Conservation (phyloP, 2,797 vertebrate species). For the Aselliscus stoliczkanus region DNA sequence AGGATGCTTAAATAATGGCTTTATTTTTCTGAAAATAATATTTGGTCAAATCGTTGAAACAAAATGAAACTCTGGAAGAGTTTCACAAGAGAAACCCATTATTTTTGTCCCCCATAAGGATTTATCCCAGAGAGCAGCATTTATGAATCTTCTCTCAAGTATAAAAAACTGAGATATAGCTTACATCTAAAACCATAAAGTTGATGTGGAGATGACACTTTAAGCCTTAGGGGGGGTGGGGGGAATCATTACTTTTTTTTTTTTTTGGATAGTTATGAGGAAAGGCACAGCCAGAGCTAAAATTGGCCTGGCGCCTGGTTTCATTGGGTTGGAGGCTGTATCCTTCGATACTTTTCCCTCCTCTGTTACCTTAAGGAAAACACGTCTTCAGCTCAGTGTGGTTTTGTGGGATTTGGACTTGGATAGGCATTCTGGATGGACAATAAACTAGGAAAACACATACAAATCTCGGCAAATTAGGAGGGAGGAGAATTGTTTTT, state of each 20-base stretch:
- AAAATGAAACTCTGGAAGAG: constrained; percentile 41
- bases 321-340: background rate
- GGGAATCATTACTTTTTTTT: background rate
- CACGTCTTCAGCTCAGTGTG: background rate
- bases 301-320: background rate
- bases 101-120: background rate
- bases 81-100: constrained; percentile 1
- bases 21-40: background rate
- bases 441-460: background rate
- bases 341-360: background rate
- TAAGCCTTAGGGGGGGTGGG: background rate
- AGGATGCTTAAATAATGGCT: constrained; percentile 49
- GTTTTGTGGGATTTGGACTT: background rate
- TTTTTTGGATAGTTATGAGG: background rate
- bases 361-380: constrained; percentile 16
- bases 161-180: background rate
- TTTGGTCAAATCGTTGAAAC: constrained; percentile 1
- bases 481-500: background rate
- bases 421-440: background rate
- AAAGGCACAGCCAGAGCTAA: background rate
- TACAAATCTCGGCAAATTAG: constrained; percentile 13
- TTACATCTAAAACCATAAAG: background rate
- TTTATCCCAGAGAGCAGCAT: background rate
- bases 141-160: background rate
- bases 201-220: background rate